Evolutionary conservation across 1,140 invertebrate species (phyloP).

Genomic region (Anthonomus grandis): DNA sequence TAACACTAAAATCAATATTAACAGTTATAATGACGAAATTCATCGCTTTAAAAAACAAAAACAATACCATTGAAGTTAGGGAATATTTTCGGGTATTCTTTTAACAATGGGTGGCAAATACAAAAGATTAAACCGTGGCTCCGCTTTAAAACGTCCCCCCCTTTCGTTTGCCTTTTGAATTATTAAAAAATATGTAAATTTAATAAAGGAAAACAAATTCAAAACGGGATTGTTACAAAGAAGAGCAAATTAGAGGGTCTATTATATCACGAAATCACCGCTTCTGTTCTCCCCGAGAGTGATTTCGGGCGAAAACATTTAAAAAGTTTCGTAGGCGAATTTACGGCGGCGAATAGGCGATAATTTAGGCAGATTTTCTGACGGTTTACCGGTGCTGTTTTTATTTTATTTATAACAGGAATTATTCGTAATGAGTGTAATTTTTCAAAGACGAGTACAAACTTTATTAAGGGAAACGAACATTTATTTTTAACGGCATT

Average conservation of each 20-base stretch:
- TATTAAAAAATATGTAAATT: conserved; percentile 29
- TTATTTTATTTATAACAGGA: no score
- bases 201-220: conserved; percentile 28
- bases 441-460: no score
- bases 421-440: no score
- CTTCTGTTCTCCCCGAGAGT: conserved; percentile 10
- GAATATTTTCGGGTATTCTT: background rate
- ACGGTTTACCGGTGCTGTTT: no score
- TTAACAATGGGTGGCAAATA: no score
- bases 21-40: no score
- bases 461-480: no score
- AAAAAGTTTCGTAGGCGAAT: conserved; percentile 18
- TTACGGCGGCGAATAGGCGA: conserved; percentile 5
- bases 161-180: conserved; percentile 25
- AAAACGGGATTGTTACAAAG: conserved; percentile 18
- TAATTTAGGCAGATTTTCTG: no score
- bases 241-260: conserved; percentile 22
- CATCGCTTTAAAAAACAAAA: background rate
- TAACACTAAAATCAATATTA: no score
- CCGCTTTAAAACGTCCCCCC: no score
- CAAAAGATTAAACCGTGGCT: no score
- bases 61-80: background rate
- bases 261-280: conserved; percentile 22
- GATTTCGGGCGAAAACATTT: conserved; percentile 20
- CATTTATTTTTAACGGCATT: no score